Percentiles rank a stretch among this genome's conserved stretches.
Conservation (phyloP, 2,888 invertebrate genomes). For the Coleophora deauratella region DNA sequence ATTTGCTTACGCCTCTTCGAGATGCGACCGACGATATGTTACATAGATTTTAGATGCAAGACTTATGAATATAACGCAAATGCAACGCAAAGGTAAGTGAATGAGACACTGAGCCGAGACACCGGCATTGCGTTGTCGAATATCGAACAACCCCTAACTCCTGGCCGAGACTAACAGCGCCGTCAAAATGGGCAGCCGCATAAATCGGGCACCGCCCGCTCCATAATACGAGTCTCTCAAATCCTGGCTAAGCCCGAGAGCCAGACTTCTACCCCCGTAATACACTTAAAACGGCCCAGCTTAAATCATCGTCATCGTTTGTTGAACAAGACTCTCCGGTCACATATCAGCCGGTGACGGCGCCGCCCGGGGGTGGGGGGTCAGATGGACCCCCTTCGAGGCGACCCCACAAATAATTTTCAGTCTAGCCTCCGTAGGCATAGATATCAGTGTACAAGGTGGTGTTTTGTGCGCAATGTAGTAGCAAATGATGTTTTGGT, state of each 20-base stretch:
- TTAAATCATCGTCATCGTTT: constrained; percentile 75
- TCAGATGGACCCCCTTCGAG: constrained; percentile 2
- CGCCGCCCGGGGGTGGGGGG: constrained; percentile 19
- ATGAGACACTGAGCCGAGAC: too few species aligned
- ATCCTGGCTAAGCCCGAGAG: constrained; percentile 65
- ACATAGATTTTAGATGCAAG: too few species aligned
- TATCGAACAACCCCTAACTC: constrained; percentile 2
- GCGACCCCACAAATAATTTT: constrained; percentile 54
- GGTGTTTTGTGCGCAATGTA: constrained; percentile 39
- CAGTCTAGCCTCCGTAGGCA: constrained; percentile 55
- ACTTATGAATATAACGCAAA: too few species aligned
- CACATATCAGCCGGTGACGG: constrained; percentile 67
- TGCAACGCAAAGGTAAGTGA: too few species aligned
- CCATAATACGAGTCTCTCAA: constrained; percentile 64
- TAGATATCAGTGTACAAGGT: constrained; percentile 63
- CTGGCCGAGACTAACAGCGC: constrained; percentile 2
- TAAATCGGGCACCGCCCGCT: constrained; percentile 51
- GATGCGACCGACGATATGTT: too few species aligned
- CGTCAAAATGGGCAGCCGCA: constrained; percentile 43
- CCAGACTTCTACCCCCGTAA: constrained; percentile 68
- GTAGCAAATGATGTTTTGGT: constrained; percentile 28
- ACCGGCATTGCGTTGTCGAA: too few species aligned
- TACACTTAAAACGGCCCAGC: constrained; percentile 73
- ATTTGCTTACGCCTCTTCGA: too few species aligned
- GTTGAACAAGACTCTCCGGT: constrained; percentile 74